Base-by-base conservation (phyloP, 1,140 invertebrate species). In the Caenorhabditis elegans region DNA sequence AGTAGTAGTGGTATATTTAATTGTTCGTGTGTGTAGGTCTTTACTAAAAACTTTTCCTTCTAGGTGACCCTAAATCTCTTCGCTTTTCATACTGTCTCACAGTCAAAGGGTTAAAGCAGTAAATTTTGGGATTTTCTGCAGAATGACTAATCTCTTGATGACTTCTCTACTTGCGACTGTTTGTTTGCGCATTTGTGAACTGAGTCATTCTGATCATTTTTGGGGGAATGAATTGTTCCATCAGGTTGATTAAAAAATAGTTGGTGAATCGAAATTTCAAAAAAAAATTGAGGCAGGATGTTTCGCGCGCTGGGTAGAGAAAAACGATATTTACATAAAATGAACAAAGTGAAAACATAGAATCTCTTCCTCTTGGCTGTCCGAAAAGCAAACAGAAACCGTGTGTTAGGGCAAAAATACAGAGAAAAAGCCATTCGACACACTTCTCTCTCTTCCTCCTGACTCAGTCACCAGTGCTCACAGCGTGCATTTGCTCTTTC, bases 401-500 rank as follows among this genome's bases (percentile, higher is more conserved):
- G 34, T n/a, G n/a, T n/a, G n/a, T n/a, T n/a, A n/a, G n/a, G 34
- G 36, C 17, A 17, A 70, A 70, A 39, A 70, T 70, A 70, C 60
- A 70, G 60, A 70, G 60, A 70, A 43, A 70, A 70, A 70, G 60
- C 60, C 34, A 70, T 39, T 70, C 34, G 60, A 70, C 60, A 70
- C 60, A 70, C 60, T 70, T 70, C 34, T 70, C n/a, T 70, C 31
- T 70, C 34, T 43, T n/a, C 60, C 19, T 22, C 26, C 34, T 70
- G 34, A 43, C 60, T 70, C 60, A 70, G n/a, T 17, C 24, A 34
- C 19, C 60, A 24, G 60, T 70, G 60, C 60, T 70, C 60, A 39
- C 19, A 39, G 26, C 28, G 60, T 70, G 60, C 60, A 43, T 39
- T 70, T 39, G 60, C 60, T 70, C 60, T 53, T 24, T 31, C n/a